A percentile compares a stretch with the other conserved stretches of the same genome.
Conservation (phyloP, 2,888 invertebrate genomes). For the Phyllotreta cruciferae region DNA sequence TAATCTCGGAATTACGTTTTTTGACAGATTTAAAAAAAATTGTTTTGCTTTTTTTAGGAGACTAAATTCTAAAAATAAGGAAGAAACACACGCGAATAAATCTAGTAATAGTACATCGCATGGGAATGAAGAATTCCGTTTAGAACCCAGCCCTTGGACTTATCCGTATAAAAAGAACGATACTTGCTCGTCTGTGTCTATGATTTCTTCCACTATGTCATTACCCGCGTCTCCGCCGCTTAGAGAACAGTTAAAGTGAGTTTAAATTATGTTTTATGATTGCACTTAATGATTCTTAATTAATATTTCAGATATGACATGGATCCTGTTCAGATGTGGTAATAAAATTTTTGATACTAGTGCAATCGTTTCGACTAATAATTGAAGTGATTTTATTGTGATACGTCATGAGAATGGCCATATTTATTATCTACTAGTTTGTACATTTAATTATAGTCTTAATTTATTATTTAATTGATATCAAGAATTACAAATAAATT, state of each 20-base stretch:
- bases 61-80: constrained; percentile 74
- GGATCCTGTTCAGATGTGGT: constrained; percentile 41
- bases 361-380: constrained; percentile 47
- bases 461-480: constrained; percentile 30
- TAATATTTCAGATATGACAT: constrained; percentile 31
- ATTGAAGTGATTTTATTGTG: constrained; percentile 56
- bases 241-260: constrained; percentile 32
- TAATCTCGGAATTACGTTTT: neutral
- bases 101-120: constrained; percentile 46
- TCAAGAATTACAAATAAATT: constrained; percentile 19
- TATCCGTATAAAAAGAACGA: constrained; percentile 35
- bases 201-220: constrained; percentile 33
- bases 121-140: constrained; percentile 42
- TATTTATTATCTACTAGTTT: constrained; percentile 42
- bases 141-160: constrained; percentile 35
- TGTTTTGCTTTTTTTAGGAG: constrained; percentile 61
- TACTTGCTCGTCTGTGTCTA: constrained; percentile 28
- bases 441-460: constrained; percentile 34
- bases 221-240: constrained; percentile 32
- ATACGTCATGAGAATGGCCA: constrained; percentile 51
- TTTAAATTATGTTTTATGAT: neutral
- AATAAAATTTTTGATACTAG: constrained; percentile 37
- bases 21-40: constrained; percentile 2
- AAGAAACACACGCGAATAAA: constrained; percentile 55
- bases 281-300: neutral